Base-by-base conservation (phyloP, 35 echinoderm and acorn worm species). In the Amphiura filiformis region DNA sequence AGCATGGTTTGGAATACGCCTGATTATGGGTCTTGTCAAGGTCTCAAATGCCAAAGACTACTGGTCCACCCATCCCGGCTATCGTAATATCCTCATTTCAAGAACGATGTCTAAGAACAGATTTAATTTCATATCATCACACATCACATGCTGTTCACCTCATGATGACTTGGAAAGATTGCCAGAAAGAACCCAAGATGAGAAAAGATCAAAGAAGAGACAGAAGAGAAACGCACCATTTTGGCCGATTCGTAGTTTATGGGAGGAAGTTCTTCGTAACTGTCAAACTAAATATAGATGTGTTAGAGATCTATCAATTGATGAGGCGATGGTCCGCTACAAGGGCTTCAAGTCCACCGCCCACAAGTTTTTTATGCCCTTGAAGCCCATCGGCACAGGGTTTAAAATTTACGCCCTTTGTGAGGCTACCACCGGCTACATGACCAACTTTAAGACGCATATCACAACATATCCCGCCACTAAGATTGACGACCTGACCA, bases 301-400 rank as follows among this genome's bases (percentile, higher is more conserved):
- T 30, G 5, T 18, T 28, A 39, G 80, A 36, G 20, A 87, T 5
- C 35, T 91, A 13, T 76, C 90, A 22, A 80, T 39, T 37, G 90
- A 91, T 44, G 90, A 91, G 37, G 90, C 90, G 3, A 91, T 91
- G 90, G 56, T 91, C 14, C 57, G 61, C 14, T 91, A 82, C 23
- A 82, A 39, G 47, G 87, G 87, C 31, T 91, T 86, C 35, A 39
- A 47, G 57, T 76, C 42, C 13, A 39, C 28, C 15, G 79, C 76
- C 26, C 13, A 37, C 34, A 86, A 86, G 31, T 91, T 91, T 70
- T 81, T 91, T 30, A 80, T 86, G 75, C 83, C 89, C 12, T 34
- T 86, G 41, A 91, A 91, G 32, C 89, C 89, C 9, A 86, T 80
- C 47, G 34, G 57, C 31, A 32, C 39, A 0, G 83, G 82, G 23